phyloP scores from a whole-genome alignment of 2,113 vertebrate genomes.

The Synodontis membranacea region DNA sequence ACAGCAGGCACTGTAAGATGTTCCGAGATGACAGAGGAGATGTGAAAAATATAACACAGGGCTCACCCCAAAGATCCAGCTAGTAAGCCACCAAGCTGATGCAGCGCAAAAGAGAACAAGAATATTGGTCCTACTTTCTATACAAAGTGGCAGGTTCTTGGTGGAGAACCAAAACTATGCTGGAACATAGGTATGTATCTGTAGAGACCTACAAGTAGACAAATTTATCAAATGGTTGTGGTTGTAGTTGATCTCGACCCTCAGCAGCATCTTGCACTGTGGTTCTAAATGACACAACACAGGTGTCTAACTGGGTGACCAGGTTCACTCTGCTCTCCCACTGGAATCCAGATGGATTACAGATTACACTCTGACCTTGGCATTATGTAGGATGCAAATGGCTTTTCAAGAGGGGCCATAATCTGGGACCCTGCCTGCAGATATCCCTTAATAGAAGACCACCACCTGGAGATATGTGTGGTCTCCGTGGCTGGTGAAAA shows the following conservation, averaged over 20 bases:
- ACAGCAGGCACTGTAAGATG: not conserved
- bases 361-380: not conserved
- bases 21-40: not conserved
- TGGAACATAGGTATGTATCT: not conserved
- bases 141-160: not conserved
- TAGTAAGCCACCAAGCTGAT: not conserved
- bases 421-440: not conserved
- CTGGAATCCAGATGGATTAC: not conserved
- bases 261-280: not conserved
- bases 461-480: constrained; percentile 6
- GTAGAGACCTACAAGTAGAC: not conserved
- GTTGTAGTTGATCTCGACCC: not conserved
- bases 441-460: not conserved
- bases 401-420: not conserved
- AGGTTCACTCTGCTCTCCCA: not conserved
- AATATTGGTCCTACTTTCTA: not conserved
- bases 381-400: not conserved
- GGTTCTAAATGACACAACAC: not conserved
- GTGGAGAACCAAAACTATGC: not conserved
- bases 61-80: not conserved
- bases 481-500: not conserved
- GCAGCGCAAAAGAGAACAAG: not conserved
- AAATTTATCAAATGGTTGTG: not conserved
- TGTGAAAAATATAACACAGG: not conserved
- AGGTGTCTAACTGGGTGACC: not conserved